Percentiles rank a stretch among this genome's conserved stretches.
These are phyloP conservation scores for Poeciliopsis retropinna DNA, from an alignment of 2,113 vertebrate species.

Conservation along the genomic window DNA sequence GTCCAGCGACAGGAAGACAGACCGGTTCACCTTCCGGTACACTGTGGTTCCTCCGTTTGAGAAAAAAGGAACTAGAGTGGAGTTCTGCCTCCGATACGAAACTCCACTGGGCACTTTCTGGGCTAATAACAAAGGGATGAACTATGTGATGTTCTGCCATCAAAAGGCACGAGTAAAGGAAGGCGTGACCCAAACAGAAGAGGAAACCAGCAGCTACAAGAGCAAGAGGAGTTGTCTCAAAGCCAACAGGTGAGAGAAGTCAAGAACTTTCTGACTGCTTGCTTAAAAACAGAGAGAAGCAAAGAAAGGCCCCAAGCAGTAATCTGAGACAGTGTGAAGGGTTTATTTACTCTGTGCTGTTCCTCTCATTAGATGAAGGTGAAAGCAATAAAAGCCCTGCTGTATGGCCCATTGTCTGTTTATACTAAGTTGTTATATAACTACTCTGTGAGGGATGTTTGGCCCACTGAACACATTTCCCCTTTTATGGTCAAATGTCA, in stretches of 20 bases:
- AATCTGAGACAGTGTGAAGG: neutral
- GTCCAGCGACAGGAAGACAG: slow-evolving; percentile 89
- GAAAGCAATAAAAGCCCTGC: neutral
- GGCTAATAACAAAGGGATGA: slow-evolving; percentile 90
- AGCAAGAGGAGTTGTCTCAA: slow-evolving; percentile 93
- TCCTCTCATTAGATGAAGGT: slow-evolving; percentile 32
- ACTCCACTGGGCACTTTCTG: slow-evolving; percentile 88
- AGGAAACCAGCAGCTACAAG: slow-evolving; percentile 79
- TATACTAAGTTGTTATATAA: slow-evolving; percentile 52
- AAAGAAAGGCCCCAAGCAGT: neutral
- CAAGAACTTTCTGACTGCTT: neutral
- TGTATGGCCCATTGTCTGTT: slow-evolving; percentile 30
- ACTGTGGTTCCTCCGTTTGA: slow-evolving; percentile 85
- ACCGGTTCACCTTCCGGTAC: slow-evolving; percentile 91
- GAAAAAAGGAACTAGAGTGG: slow-evolving; percentile 83
- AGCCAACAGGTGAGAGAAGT: slow-evolving; percentile 83
- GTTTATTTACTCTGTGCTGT: neutral
- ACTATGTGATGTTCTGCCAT: slow-evolving; percentile 90
- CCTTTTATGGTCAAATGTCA: slow-evolving; percentile 60
- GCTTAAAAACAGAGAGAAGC: neutral
- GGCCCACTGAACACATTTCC: slow-evolving; percentile 30
- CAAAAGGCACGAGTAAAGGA: slow-evolving; percentile 77
- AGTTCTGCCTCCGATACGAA: slow-evolving; percentile 95
- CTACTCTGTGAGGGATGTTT: slow-evolving; percentile 18
- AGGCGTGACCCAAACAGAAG: slow-evolving; percentile 72